Conservation (phyloP, 2,113 vertebrate species). For the Scomber japonicus region DNA sequence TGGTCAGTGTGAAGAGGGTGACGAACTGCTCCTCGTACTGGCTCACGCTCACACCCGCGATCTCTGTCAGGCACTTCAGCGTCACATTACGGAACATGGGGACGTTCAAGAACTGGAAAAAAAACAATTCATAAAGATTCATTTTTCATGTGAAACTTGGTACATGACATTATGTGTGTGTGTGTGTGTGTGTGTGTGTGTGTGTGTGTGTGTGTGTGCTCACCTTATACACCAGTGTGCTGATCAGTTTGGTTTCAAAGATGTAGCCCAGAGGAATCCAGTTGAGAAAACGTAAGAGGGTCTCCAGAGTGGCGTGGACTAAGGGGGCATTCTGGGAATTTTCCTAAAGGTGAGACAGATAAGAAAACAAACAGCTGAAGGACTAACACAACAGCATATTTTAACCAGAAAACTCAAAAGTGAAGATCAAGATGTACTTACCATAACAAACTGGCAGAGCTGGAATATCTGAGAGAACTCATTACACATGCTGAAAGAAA, state of each 20-base stretch:
- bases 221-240: constrained; percentile 99
- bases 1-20: constrained; percentile 97
- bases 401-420: not conserved
- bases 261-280: constrained; percentile 99
- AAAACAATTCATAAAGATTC: not conserved
- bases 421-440: constrained; percentile 73
- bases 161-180: not conserved
- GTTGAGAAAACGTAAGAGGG: constrained; percentile 96
- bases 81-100: constrained; percentile 99
- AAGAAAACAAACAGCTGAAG: constrained; percentile 4
- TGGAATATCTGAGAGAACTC: constrained; percentile 99
- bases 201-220: not conserved
- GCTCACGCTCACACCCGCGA: constrained; percentile 97
- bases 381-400: not conserved
- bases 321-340: constrained; percentile 98
- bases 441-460: constrained; percentile 99
- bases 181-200: not conserved
- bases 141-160: not conserved
- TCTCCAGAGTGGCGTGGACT: constrained; percentile 98
- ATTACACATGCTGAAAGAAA: constrained; percentile 94
- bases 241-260: constrained; percentile 99
- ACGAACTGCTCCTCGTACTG: constrained; percentile 99
- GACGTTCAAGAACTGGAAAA: constrained; percentile 94
- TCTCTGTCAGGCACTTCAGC: constrained; percentile 99
- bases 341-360: constrained; percentile 86